Evolutionary conservation across 1,140 invertebrate species (phyloP).

Genomic region (Elymnias hypermnestra): DNA sequence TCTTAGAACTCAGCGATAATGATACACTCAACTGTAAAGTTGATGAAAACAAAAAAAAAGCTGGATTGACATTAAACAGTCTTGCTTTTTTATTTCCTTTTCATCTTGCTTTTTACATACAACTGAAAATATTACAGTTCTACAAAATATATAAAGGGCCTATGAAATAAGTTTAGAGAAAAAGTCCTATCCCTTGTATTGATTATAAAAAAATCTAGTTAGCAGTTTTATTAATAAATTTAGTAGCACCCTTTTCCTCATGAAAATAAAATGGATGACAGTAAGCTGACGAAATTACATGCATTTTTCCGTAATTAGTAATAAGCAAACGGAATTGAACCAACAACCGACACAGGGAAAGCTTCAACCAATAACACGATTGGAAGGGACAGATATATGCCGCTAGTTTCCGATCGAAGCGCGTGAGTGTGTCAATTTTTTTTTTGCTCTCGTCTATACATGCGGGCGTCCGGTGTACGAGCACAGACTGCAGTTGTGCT

Average conservation of each 20-base stretch:
- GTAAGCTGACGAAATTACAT: no score
- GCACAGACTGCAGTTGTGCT: slow-evolving; percentile 1
- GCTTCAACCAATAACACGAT: slow-evolving; percentile 5
- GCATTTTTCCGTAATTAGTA: no score
- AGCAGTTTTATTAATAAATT: no score
- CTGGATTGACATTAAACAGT: background rate
- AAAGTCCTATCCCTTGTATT: no score
- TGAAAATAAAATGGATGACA: no score
- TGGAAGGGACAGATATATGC: slow-evolving; percentile 9
- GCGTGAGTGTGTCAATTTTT: slow-evolving; percentile 9
- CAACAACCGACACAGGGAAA: background rate
- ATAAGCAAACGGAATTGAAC: background rate
- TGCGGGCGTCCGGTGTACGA: slow-evolving; percentile 11
- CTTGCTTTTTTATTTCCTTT: background rate
- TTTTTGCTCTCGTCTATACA: slow-evolving; percentile 12
- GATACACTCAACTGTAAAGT: slow-evolving; percentile 4
- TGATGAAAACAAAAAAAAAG: background rate
- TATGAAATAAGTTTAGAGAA: no score
- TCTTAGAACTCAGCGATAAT: slow-evolving; percentile 9
- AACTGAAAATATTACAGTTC: no score
- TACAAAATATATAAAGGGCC: no score
- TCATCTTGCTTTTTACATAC: no score
- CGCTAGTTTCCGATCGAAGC: slow-evolving; percentile 8
- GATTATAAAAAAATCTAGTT: no score
- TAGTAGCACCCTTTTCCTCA: no score